Conservation (phyloP, 2,797 vertebrate genomes). For the Falco berigora region DNA sequence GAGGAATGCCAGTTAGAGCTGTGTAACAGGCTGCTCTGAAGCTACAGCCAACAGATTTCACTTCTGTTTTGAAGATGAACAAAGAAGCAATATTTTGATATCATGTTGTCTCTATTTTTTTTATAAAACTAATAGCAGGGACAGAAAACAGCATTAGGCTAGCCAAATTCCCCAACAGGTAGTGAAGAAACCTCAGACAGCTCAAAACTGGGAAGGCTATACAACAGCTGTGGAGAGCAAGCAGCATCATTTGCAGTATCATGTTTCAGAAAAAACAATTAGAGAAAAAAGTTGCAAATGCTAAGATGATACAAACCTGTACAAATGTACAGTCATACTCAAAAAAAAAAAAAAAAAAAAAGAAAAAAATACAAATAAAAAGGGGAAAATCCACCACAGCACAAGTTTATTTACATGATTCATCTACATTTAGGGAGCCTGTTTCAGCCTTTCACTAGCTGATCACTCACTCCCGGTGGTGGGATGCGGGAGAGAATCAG, state of each 20-base stretch:
- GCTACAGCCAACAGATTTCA: neutral
- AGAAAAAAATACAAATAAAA: no score
- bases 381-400: neutral
- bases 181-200: neutral
- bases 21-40: neutral
- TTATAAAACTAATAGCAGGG: neutral
- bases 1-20: neutral
- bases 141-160: neutral
- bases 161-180: neutral
- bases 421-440: neutral
- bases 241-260: neutral
- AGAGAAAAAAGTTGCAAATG: neutral
- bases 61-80: neutral
- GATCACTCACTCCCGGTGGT: no score
- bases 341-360: neutral
- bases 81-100: neutral
- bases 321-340: neutral
- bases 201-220: neutral
- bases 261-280: neutral
- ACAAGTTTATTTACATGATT: neutral
- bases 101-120: neutral
- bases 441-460: neutral
- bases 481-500: no score
- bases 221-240: neutral
- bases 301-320: neutral